These are phyloP conservation scores for Apis florea DNA, from an alignment of 1,140 invertebrate genomes.

Conservation along the genomic window DNA sequence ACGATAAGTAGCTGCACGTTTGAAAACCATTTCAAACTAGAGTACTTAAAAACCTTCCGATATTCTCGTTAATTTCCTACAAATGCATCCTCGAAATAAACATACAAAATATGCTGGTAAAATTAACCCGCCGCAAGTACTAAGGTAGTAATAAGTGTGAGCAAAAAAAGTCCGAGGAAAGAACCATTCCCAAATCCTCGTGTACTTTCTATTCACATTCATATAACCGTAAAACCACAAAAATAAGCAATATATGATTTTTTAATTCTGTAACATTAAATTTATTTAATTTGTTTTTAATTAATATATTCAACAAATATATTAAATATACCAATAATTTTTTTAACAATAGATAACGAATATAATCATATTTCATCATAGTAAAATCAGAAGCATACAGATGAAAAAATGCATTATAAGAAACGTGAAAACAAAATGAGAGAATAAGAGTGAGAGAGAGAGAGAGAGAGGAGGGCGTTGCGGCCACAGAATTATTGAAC, in stretches of 20 bases:
- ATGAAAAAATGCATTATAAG: neutral
- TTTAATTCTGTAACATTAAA: no score
- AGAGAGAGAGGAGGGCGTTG: constrained; percentile 30
- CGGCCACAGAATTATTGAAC: constrained; percentile 57
- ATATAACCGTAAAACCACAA: neutral
- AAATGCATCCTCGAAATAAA: constrained; percentile 23
- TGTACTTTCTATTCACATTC: constrained; percentile 1
- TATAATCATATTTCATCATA: neutral
- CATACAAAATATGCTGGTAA: constrained; percentile 39
- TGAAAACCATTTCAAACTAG: constrained; percentile 26
- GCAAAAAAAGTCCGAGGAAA: constrained; percentile 11
- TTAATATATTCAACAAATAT: neutral
- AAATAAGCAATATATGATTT: neutral
- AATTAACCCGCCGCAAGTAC: constrained; percentile 18
- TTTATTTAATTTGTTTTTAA: neutral
- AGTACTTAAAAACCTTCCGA: constrained; percentile 25
- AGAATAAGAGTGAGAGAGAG: neutral
- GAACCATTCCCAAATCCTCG: constrained; percentile 13
- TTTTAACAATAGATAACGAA: neutral
- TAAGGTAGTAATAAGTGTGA: constrained; percentile 1
- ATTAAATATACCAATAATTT: neutral
- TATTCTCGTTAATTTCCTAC: constrained; percentile 43
- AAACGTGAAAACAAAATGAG: neutral
- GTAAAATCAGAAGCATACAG: no score
- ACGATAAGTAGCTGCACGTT: constrained; percentile 18